These are phyloP conservation scores for Digitonthophagus gazella DNA, from an alignment of 2,888 invertebrate genomes.

Conservation along the genomic window DNA sequence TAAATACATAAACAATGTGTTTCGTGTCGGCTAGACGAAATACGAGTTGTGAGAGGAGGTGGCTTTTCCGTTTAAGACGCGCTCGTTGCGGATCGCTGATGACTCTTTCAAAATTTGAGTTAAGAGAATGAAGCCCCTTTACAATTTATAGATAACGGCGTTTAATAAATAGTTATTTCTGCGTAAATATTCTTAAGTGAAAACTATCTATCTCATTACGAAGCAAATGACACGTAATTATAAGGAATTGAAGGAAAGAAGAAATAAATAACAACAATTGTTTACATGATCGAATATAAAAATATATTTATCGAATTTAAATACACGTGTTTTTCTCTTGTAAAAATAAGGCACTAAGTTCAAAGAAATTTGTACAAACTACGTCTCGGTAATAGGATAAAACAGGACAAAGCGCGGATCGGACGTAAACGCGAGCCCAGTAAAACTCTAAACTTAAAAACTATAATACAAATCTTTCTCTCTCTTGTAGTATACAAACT, in stretches of 20 bases:
- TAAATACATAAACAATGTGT: too few relatives aligned
- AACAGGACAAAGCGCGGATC: background rate
- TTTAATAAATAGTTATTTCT: too few relatives aligned
- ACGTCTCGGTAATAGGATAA: slow-evolving; percentile 3
- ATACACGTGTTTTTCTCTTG: slow-evolving; percentile 27
- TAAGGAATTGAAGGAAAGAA: background rate
- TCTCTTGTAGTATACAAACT: slow-evolving; percentile 24
- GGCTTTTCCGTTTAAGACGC: too few relatives aligned
- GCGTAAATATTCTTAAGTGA: too few relatives aligned
- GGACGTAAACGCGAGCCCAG: background rate
- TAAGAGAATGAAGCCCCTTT: too few relatives aligned
- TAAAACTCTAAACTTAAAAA: slow-evolving; percentile 4
- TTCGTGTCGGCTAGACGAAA: too few relatives aligned
- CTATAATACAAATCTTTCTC: background rate
- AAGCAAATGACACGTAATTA: background rate
- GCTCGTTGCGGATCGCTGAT: too few relatives aligned
- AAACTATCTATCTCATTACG: too few relatives aligned
- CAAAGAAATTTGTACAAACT: background rate
- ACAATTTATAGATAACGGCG: too few relatives aligned
- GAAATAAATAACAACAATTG: background rate
- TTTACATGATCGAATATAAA: slow-evolving; percentile 23
- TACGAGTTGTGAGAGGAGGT: too few relatives aligned
- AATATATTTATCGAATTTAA: slow-evolving; percentile 34
- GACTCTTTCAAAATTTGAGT: too few relatives aligned
- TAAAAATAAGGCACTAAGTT: background rate